Conservation (phyloP, 2,113 vertebrate genomes). For the Lagopus muta region DNA sequence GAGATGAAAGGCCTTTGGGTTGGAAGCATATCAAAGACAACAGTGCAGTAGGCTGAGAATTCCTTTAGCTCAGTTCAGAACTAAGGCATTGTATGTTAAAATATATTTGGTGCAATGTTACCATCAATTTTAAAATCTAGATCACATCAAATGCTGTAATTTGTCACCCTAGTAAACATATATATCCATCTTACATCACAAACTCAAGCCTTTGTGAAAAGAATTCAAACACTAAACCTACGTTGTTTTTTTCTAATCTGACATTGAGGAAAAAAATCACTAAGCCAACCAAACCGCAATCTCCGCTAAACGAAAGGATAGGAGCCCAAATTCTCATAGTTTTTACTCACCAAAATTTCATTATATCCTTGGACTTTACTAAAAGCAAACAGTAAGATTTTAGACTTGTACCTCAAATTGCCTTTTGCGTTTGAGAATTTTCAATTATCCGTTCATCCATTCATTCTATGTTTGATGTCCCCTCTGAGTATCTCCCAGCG, state of each 20-base stretch:
- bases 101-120: conserved; percentile 81
- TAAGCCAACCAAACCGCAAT: conserved; percentile 58
- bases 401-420: conserved; percentile 32
- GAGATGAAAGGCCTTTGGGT: conserved; percentile 87
- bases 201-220: conserved; percentile 49
- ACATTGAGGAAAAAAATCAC: conserved; percentile 58
- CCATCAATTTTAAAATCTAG: conserved; percentile 69
- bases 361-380: not conserved
- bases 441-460: not conserved
- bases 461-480: conserved; percentile 74
- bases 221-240: conserved; percentile 67
- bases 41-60: conserved; percentile 81
- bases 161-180: conserved; percentile 68
- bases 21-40: conserved; percentile 85
- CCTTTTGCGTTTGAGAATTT: not conserved
- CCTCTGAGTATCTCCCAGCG: conserved; percentile 77
- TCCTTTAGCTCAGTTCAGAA: conserved; percentile 80
- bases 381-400: conserved; percentile 48
- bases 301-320: conserved; percentile 14
- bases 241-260: conserved; percentile 60
- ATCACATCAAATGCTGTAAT: conserved; percentile 70
- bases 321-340: conserved; percentile 35
- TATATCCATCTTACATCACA: conserved; percentile 58
- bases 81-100: conserved; percentile 84
- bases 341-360: conserved; percentile 2